phyloP scores from a whole-genome alignment of 2,888 invertebrate species.

The Pheosia gnoma region DNA sequence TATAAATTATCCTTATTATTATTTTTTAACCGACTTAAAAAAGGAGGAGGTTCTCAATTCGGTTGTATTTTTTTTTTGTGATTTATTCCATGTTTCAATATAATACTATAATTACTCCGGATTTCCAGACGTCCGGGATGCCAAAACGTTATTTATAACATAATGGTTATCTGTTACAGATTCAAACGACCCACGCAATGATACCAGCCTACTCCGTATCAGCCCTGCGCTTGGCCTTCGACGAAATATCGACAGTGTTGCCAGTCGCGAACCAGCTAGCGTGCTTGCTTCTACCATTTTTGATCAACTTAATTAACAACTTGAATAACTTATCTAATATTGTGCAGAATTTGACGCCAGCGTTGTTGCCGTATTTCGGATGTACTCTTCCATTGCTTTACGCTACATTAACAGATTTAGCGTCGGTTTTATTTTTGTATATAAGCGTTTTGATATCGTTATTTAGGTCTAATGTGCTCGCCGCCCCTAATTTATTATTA shows the following conservation, averaged over 20 bases:
- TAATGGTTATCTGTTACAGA: conserved; percentile 42
- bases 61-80: too few relatives aligned
- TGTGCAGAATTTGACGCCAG: conserved; percentile 75
- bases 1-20: too few relatives aligned
- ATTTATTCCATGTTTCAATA: too few relatives aligned
- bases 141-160: too few relatives aligned
- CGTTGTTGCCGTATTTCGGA: conserved; percentile 73
- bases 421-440: conserved; percentile 73
- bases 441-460: conserved; percentile 74
- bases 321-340: conserved; percentile 76
- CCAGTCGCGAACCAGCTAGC: conserved; percentile 74
- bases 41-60: too few relatives aligned
- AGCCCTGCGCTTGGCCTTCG: conserved; percentile 71
- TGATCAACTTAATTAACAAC: conserved; percentile 75
- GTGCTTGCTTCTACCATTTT: conserved; percentile 68
- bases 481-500: conserved; percentile 66
- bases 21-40: too few relatives aligned
- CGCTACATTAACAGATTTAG: conserved; percentile 73
- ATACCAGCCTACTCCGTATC: conserved; percentile 76
- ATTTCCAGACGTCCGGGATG: background rate
- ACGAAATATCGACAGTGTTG: conserved; percentile 70
- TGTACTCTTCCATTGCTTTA: conserved; percentile 73
- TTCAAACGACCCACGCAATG: conserved; percentile 65
- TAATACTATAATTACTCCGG: too few relatives aligned
- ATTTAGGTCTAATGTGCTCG: conserved; percentile 71